Percentiles rank a stretch among this genome's conserved stretches.
Evolutionary conservation across 35 echinoderm and acorn worm species (phyloP).

Genomic region (Heliocidaris tuberculata): DNA sequence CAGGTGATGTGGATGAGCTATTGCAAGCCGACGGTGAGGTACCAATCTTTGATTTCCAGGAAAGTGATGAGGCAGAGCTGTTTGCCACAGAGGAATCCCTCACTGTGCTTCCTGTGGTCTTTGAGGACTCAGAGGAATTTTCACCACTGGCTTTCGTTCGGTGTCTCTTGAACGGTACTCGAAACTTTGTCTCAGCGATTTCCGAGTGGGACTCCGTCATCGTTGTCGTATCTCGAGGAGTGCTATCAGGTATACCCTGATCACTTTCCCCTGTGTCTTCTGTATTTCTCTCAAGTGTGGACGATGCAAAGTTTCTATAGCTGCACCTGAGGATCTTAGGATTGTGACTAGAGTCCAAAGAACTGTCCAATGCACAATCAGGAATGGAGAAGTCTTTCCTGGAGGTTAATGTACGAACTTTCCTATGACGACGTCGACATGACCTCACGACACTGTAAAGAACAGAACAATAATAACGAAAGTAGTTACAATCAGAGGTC

Average conservation of each 20-base stretch:
- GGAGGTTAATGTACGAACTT: neutral
- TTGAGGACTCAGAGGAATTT: neutral
- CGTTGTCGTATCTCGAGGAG: neutral
- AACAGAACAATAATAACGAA: too few relatives aligned
- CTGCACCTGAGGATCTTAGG: neutral
- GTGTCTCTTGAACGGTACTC: neutral
- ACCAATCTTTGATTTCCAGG: neutral
- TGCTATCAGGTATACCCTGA: neutral
- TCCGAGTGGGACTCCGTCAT: neutral
- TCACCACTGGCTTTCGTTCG: neutral
- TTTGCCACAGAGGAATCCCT: neutral
- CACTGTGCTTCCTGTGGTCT: neutral
- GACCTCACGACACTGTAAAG: neutral
- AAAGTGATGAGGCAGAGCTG: neutral
- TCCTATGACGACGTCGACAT: neutral
- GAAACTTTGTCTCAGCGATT: neutral
- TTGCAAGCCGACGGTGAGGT: neutral
- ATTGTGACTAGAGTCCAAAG: neutral
- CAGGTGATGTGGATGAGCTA: neutral
- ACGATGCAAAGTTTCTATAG: neutral
- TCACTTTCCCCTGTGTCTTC: neutral
- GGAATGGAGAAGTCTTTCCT: neutral
- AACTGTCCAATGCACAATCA: neutral
- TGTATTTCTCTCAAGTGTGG: neutral
- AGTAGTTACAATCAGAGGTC: too few relatives aligned